Base-by-base conservation (phyloP, 2,113 vertebrate species). In the Alethe castanea region DNA sequence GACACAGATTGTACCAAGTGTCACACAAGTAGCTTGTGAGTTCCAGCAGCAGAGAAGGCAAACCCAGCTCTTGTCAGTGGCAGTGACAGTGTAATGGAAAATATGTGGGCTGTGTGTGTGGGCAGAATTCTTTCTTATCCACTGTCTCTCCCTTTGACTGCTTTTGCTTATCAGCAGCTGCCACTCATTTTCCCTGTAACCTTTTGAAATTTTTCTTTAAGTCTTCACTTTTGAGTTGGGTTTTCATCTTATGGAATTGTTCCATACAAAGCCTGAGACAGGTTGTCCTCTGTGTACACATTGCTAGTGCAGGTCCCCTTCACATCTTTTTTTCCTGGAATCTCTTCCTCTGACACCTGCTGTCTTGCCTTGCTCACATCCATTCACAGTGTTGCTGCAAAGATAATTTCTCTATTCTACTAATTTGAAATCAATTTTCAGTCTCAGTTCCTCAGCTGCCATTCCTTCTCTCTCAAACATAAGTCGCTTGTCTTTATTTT, bases 401-500 rank as follows among this genome's bases (percentile, higher is more conserved):
- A 94, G 47, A 50, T 78, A 47, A 64, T 91, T 84, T 74, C 20
- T 91, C 19, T 74, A 22, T 35, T 72, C 44, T 50, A 22, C 42
- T 84, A 47, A 52, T 91, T 79, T 79, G 36, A 85, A 79, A 81
- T 85, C 17, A 52, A 1, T 35, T 36, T 26, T 28, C 25, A 48
- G 31, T 67, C 44, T 81, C 25, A 6, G 33, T 74, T 87, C 29
- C 25, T 86, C 35, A 47, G 64, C 35, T 91, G 56, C 19, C 14
- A 59, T 48, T 26, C 9, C 22, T 76, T 85, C 72, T 81, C 38
- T 81, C 31, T 85, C 72, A 77, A 20, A 73, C 14, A 12, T 3
- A 23, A 81, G 11, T 53, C 14, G 14, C 14, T 69, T 44, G 20
- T 36, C 69, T 90, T 85, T 80, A 60, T 93, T 93, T 95, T 77